phyloP scores from a whole-genome alignment of 2,113 vertebrate species.

The Cephalopterus ornatus region DNA sequence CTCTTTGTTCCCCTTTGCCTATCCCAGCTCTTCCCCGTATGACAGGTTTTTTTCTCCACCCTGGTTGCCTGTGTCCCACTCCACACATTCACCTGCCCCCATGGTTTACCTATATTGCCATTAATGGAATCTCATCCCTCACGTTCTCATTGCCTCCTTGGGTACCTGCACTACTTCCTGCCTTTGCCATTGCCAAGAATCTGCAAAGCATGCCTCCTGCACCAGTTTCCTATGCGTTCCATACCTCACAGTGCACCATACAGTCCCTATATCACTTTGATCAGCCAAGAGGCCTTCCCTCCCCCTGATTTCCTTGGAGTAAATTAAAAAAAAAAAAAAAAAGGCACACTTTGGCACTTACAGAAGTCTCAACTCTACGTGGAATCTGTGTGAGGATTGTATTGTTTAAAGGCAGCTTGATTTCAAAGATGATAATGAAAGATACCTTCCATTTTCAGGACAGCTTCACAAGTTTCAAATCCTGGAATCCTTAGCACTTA shows the following conservation, averaged over 20 bases:
- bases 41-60: neutral
- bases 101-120: fast-evolving
- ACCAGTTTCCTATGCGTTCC: neutral
- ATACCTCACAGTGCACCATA: neutral
- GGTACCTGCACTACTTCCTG: neutral
- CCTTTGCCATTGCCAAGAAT: neutral
- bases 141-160: neutral
- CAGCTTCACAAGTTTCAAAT: neutral
- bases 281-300: neutral
- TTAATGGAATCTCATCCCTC: neutral
- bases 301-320: neutral
- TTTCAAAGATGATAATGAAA: neutral
- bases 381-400: neutral
- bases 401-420: neutral
- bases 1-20: neutral
- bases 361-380: neutral
- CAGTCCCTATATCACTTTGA: neutral
- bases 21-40: neutral
- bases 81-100: fast-evolving
- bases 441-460: neutral
- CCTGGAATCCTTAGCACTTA: neutral
- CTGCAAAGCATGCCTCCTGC: neutral
- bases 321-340: neutral
- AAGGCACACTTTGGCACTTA: neutral
- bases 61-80: neutral